Conservation (phyloP, 2,113 vertebrate genomes). For the Orthonyx spaldingii region DNA sequence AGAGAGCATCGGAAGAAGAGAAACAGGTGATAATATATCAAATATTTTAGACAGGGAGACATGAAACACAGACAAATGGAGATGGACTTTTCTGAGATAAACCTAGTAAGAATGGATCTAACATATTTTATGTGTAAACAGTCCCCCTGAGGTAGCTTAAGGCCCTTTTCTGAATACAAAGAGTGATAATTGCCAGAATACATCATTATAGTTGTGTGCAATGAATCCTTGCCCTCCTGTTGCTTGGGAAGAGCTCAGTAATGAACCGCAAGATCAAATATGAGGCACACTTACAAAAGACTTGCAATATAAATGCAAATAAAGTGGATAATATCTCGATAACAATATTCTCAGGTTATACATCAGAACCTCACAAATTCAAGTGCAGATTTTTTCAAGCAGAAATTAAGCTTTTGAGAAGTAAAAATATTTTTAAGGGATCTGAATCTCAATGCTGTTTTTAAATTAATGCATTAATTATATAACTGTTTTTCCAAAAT, state of each 20-base stretch:
- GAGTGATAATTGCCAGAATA: not conserved
- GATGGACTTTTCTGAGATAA: not conserved
- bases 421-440: not conserved
- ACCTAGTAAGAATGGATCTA: not conserved
- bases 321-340: not conserved
- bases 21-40: constrained; percentile 72
- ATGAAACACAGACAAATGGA: not conserved
- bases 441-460: not conserved
- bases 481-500: not conserved
- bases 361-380: not conserved
- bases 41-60: not conserved
- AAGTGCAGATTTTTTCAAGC: not conserved
- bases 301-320: not conserved
- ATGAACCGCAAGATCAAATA: not conserved
- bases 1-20: constrained; percentile 85
- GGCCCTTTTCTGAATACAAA: not conserved
- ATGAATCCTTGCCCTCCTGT: not conserved
- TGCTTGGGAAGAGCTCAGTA: not conserved
- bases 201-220: not conserved
- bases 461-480: not conserved
- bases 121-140: not conserved
- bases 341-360: not conserved
- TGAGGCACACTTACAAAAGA: not conserved
- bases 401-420: not conserved
- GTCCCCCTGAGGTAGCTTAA: not conserved